phyloP scores from a whole-genome alignment of 2,113 vertebrate genomes.

The Phyllostomus discolor region DNA sequence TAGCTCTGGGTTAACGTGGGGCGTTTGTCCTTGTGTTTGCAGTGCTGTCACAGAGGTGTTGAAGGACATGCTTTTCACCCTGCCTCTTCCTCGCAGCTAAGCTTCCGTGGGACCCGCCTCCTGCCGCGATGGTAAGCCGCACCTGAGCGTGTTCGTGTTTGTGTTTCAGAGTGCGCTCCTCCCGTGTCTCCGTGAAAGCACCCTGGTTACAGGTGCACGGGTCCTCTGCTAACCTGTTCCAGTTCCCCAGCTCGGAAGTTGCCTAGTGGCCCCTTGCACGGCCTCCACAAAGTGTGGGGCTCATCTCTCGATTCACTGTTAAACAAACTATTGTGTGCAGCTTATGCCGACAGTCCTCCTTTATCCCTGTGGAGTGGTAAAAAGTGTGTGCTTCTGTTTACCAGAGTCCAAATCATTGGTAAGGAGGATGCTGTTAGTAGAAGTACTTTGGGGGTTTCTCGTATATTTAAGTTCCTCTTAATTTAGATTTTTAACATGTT shows the following conservation, averaged over 20 bases:
- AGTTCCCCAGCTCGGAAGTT: background rate
- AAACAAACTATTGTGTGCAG: background rate
- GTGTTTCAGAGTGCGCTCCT: conserved; percentile 5
- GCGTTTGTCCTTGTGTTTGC: conserved; percentile 47
- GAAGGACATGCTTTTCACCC: conserved; percentile 66
- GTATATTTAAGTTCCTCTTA: background rate
- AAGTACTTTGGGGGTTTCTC: background rate
- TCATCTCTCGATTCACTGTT: background rate
- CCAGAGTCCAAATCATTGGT: background rate
- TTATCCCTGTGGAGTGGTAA: background rate
- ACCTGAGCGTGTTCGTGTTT: background rate
- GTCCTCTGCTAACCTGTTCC: background rate
- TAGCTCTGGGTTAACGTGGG: background rate
- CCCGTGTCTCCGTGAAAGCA: background rate
- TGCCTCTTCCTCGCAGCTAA: conserved; percentile 38
- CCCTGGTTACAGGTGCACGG: background rate
- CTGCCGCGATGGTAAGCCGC: conserved; percentile 79
- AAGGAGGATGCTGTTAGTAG: background rate
- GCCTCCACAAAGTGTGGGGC: background rate
- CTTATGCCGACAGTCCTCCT: background rate
- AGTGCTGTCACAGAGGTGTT: conserved; percentile 44
- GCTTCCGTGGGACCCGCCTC: conserved; percentile 60
- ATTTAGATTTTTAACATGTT: background rate
- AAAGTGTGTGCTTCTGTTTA: background rate
- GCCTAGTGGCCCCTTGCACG: background rate